Conservation (phyloP, 2,888 invertebrate species). For the Phengaris alcon region DNA sequence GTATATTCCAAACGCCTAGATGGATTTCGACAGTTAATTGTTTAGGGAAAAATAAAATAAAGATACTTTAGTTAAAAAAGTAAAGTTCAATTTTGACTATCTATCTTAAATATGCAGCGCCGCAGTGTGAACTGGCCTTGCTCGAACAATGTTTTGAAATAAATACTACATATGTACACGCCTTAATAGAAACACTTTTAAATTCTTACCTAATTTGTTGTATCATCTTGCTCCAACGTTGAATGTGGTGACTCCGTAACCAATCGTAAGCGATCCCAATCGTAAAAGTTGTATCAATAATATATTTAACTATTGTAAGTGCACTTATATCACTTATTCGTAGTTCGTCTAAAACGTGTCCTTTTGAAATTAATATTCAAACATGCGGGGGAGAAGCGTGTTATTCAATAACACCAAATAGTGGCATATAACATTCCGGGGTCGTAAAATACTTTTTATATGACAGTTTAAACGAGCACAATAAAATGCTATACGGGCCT, state of each 20-base stretch:
- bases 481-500: constrained; percentile 38
- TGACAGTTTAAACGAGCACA: constrained; percentile 30
- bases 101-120: no score
- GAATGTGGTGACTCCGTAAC: constrained; percentile 46
- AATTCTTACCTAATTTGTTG: constrained; percentile 65
- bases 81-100: no score
- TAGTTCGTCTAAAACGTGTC: constrained; percentile 36
- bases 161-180: neutral
- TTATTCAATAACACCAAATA: constrained; percentile 35
- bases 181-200: neutral
- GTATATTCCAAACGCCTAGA: no score
- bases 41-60: no score
- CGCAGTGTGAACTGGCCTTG: neutral
- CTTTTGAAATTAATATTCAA: constrained; percentile 36
- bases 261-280: constrained; percentile 32
- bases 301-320: constrained; percentile 24
- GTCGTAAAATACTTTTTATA: constrained; percentile 37
- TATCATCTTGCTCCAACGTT: constrained; percentile 64
- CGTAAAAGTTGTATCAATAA: constrained; percentile 36
- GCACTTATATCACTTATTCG: constrained; percentile 26
- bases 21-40: no score
- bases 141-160: neutral
- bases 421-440: constrained; percentile 35
- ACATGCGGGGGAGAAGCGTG: neutral
- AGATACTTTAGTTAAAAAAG: no score